Conservation (phyloP, 2,113 vertebrate species). For the Ctenomys sociabilis region DNA sequence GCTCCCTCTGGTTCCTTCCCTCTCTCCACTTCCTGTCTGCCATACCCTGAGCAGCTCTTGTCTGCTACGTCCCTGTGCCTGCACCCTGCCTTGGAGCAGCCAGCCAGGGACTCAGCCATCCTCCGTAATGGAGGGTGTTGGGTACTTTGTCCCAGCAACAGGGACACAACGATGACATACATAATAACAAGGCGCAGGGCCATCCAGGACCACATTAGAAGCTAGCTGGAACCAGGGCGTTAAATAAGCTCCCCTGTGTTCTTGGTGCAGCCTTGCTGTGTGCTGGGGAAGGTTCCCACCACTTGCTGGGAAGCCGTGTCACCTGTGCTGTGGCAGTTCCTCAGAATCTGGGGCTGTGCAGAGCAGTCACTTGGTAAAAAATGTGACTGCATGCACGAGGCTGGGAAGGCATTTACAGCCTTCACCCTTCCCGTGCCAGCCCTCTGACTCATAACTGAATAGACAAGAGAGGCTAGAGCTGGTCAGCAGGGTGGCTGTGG, state of each 20-base stretch:
- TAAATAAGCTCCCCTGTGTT: not conserved
- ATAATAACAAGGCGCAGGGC: not conserved
- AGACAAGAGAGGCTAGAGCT: not conserved
- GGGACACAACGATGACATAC: not conserved
- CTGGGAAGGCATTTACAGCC: not conserved
- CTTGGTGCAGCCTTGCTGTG: not conserved
- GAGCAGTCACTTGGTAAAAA: not conserved
- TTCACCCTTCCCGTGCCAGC: not conserved
- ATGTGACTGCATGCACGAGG: too few relatives aligned
- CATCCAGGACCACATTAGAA: fast-evolving
- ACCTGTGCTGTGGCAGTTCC: not conserved
- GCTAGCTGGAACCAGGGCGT: not conserved
- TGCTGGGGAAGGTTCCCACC: not conserved
- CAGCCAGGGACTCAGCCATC: not conserved
- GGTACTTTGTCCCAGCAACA: not conserved
- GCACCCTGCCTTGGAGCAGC: not conserved
- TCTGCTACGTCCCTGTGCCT: not conserved
- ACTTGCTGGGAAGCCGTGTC: not conserved
- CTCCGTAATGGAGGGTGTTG: not conserved
- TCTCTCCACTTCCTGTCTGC: not conserved
- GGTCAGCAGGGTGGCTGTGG: not conserved
- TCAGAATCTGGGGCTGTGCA: not conserved
- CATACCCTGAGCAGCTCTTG: not conserved
- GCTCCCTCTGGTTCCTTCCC: not conserved
- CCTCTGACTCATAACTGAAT: not conserved